Evolutionary conservation across 2,888 invertebrate species (phyloP).

Genomic region (Eulithis testata): DNA sequence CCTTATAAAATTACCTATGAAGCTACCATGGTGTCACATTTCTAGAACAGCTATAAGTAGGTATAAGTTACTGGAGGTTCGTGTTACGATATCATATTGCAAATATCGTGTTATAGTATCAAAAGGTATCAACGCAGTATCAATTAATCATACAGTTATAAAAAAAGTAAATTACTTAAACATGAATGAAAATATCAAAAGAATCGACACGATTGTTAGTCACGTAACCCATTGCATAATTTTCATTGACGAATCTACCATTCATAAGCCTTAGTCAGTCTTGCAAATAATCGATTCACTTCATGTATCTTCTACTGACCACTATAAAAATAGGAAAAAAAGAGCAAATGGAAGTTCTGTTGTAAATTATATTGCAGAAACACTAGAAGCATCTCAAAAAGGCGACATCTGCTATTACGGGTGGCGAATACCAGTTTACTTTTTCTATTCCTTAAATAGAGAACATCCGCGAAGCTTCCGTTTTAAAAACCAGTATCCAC

Average conservation of each 20-base stretch:
- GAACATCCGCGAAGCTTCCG: conserved; percentile 25
- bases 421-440: conserved; percentile 12
- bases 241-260: conserved; percentile 18
- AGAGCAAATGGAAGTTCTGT: not conserved
- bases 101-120: conserved; percentile 16
- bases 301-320: not conserved
- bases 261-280: conserved; percentile 12
- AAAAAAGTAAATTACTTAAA: no score
- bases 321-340: not conserved
- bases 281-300: conserved; percentile 4
- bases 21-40: conserved; percentile 25
- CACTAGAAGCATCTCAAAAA: not conserved
- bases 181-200: not conserved
- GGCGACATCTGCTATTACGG: not conserved
- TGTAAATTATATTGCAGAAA: conserved; percentile 4
- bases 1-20: conserved; percentile 19
- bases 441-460: conserved; percentile 21
- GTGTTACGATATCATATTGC: conserved; percentile 33
- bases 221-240: conserved; percentile 23
- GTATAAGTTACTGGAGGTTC: conserved; percentile 22
- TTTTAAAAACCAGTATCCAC: conserved; percentile 23
- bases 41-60: conserved; percentile 20
- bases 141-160: no score
- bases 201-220: conserved; percentile 18
- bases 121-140: not conserved